Conservation (phyloP, 2,797 vertebrate species). For the Malurus splendens region DNA sequence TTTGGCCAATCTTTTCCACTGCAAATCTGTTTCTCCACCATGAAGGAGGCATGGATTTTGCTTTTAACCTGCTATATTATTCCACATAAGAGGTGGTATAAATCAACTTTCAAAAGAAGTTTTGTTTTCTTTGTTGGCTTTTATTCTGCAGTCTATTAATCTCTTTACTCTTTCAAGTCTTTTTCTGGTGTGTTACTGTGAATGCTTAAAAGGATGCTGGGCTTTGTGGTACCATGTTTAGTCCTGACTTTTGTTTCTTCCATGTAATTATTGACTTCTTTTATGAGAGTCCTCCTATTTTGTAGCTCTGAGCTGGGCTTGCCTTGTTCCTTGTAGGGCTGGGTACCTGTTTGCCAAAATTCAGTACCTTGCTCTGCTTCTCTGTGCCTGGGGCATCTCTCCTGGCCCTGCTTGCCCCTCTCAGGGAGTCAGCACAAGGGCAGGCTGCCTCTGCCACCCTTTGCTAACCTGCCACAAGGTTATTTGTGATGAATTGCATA, state of each 20-base stretch:
- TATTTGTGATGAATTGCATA: neutral
- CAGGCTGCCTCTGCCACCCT: neutral
- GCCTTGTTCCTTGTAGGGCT: neutral
- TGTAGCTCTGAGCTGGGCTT: neutral
- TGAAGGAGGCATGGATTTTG: neutral
- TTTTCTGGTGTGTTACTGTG: neutral
- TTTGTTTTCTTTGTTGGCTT: neutral
- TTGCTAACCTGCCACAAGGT: neutral
- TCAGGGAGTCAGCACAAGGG: neutral
- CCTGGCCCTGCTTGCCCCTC: neutral
- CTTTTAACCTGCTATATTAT: neutral
- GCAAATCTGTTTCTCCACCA: neutral
- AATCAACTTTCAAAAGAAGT: neutral
- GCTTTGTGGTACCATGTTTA: neutral
- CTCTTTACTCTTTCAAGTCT: neutral
- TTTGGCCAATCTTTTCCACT: neutral
- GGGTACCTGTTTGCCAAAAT: neutral
- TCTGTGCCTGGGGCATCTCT: neutral
- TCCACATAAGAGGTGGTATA: neutral
- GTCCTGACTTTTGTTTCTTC: neutral
- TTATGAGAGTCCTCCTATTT: neutral
- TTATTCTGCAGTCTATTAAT: neutral
- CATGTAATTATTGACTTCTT: fast-evolving
- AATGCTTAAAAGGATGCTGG: neutral
- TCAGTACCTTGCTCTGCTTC: neutral